Conservation (phyloP, 2,797 vertebrate genomes). For the Tapera naevia region DNA sequence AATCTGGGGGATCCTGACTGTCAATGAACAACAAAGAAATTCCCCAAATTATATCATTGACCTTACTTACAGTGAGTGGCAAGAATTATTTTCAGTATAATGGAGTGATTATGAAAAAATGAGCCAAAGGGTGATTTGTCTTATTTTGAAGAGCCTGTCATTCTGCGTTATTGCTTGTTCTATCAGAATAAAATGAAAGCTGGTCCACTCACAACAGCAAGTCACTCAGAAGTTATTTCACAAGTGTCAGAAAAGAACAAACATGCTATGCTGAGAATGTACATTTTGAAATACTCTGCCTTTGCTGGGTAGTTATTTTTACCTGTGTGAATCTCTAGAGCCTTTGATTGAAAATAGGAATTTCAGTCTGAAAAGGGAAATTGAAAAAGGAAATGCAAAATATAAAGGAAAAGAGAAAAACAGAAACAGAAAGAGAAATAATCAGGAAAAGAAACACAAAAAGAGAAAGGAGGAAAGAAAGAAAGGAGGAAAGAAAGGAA, state of each 20-base stretch:
- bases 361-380: not conserved
- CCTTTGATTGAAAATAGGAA: not conserved
- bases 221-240: not conserved
- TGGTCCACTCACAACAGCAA: not conserved
- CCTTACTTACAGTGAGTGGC: not conserved
- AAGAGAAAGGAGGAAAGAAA: not conserved
- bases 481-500: accelerated
- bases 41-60: not conserved
- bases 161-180: not conserved
- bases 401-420: not conserved
- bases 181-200: not conserved
- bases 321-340: not conserved
- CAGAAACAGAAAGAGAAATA: not conserved
- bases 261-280: not conserved
- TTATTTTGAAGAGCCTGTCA: not conserved
- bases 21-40: not conserved
- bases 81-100: not conserved
- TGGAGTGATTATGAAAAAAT: not conserved
- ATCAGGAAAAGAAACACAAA: accelerated
- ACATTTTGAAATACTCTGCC: not conserved
- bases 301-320: not conserved
- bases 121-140: not conserved
- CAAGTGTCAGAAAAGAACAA: not conserved
- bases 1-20: not conserved
- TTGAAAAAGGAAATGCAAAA: not conserved